phyloP scores from a whole-genome alignment of 1,140 invertebrate genomes.

The Bradynema listronoti region DNA sequence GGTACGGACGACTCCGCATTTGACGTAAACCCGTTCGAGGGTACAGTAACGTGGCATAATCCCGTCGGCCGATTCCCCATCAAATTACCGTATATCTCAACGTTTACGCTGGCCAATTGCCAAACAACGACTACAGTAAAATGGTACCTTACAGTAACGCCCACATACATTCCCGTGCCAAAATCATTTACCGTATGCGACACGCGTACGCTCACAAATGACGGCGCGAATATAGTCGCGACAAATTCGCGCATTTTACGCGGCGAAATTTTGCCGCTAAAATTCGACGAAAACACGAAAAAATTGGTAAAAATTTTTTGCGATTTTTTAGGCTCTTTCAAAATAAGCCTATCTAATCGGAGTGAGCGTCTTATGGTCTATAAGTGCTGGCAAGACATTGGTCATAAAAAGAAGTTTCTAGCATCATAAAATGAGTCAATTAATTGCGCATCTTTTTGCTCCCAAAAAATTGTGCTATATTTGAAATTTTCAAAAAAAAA shows the following conservation, averaged over 20 bases:
- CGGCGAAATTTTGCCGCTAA: neutral
- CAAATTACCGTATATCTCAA: neutral
- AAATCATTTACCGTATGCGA: neutral
- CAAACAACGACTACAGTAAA: neutral
- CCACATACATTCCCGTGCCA: constrained; percentile 10
- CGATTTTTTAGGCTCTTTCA: neutral
- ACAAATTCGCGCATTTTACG: neutral
- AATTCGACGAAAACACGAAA: neutral
- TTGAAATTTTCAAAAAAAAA: too few relatives aligned
- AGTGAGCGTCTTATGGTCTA: too few relatives aligned
- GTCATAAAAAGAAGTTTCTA: too few relatives aligned
- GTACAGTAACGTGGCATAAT: constrained; percentile 1
- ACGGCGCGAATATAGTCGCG: too few relatives aligned
- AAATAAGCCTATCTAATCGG: neutral
- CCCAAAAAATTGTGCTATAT: too few relatives aligned
- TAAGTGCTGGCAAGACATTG: too few relatives aligned
- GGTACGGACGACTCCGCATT: too few relatives aligned
- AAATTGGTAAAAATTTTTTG: neutral
- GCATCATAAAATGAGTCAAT: too few relatives aligned
- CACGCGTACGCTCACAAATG: too few relatives aligned
- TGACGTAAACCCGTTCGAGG: neutral
- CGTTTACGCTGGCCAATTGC: neutral
- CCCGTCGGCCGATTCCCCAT: neutral
- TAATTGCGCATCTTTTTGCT: too few relatives aligned
- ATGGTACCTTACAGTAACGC: neutral